Evolutionary conservation across 2,797 vertebrate species (phyloP).

Genomic region (Enteromius thamalakanensis): DNA sequence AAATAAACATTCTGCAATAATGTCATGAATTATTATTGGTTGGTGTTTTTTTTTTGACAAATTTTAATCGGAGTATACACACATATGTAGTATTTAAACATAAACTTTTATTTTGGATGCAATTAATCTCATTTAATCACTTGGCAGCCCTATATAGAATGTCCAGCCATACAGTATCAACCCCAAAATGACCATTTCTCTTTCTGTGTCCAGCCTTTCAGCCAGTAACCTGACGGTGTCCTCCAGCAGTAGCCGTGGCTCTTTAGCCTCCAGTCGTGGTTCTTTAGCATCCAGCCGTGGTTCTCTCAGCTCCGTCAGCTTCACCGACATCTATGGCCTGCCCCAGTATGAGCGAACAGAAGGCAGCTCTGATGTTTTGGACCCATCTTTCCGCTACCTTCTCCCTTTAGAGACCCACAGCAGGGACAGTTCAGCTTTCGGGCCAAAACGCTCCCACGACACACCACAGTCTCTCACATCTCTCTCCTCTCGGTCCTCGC

Average conservation of each 20-base stretch:
- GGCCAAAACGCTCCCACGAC: constrained; percentile 85
- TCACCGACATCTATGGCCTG: constrained; percentile 96
- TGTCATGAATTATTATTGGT: background rate
- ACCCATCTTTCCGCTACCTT: constrained; percentile 88
- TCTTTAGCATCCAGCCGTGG: constrained; percentile 94
- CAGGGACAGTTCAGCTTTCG: constrained; percentile 47
- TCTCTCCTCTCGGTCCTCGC: constrained; percentile 93
- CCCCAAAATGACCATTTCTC: background rate
- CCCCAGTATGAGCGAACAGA: constrained; percentile 92
- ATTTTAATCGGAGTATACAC: background rate
- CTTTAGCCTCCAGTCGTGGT: constrained; percentile 92
- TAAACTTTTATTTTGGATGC: background rate
- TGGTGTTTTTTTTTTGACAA: background rate
- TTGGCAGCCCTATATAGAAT: background rate
- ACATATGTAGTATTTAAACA: background rate
- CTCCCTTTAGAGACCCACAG: constrained; percentile 79
- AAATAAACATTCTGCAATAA: background rate
- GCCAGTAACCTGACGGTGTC: constrained; percentile 95
- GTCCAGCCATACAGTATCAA: constrained; percentile 7
- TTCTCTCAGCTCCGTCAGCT: constrained; percentile 96
- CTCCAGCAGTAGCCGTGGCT: constrained; percentile 95
- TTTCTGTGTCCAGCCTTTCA: constrained; percentile 80
- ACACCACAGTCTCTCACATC: constrained; percentile 94
- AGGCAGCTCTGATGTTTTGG: constrained; percentile 66
- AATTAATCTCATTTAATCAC: background rate